phyloP scores from a whole-genome alignment of 2,888 invertebrate species.

The Drosophila birchii region DNA sequence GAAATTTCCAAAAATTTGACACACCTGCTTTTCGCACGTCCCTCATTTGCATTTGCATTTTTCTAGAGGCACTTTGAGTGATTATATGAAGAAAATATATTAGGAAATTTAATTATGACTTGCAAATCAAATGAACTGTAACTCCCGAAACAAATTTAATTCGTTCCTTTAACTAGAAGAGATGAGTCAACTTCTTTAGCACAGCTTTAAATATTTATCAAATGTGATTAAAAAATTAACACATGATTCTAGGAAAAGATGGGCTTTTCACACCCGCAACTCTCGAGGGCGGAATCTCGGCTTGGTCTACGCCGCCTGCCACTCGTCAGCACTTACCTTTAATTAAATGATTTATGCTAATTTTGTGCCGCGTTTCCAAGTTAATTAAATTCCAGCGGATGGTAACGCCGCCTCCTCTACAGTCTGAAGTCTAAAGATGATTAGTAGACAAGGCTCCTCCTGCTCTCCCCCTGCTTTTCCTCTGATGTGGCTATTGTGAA shows the following conservation, averaged over 20 bases:
- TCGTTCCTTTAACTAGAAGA: background rate
- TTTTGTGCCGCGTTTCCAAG: slow-evolving; percentile 65
- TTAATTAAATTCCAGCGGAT: slow-evolving; percentile 68
- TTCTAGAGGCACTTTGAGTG: slow-evolving; percentile 9
- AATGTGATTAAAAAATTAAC: slow-evolving; percentile 75
- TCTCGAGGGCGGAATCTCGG: slow-evolving; percentile 6
- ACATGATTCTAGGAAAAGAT: slow-evolving; percentile 53
- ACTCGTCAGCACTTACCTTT: slow-evolving; percentile 64
- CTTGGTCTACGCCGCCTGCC: slow-evolving; percentile 11
- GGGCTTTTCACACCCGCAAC: slow-evolving; percentile 14
- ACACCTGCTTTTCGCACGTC: background rate
- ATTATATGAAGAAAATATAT: slow-evolving; percentile 37
- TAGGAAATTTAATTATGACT: slow-evolving; percentile 9
- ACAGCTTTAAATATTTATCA: slow-evolving; percentile 63
- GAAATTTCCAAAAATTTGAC: slow-evolving; percentile 6
- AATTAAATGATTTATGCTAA: slow-evolving; percentile 80
- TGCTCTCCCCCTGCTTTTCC: background rate
- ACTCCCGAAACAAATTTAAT: slow-evolving; percentile 12
- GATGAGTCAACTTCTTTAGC: background rate
- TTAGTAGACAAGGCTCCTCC: slow-evolving; percentile 28
- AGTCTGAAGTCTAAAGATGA: slow-evolving; percentile 27
- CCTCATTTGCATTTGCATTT: slow-evolving; percentile 18
- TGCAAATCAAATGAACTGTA: slow-evolving; percentile 39
- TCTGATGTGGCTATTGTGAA: slow-evolving; percentile 24
- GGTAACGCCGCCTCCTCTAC: background rate